A percentile compares a stretch with the other conserved stretches of the same genome.
phyloP scores from a whole-genome alignment of 2,888 invertebrate species.

The Trissolcus japonicus region DNA sequence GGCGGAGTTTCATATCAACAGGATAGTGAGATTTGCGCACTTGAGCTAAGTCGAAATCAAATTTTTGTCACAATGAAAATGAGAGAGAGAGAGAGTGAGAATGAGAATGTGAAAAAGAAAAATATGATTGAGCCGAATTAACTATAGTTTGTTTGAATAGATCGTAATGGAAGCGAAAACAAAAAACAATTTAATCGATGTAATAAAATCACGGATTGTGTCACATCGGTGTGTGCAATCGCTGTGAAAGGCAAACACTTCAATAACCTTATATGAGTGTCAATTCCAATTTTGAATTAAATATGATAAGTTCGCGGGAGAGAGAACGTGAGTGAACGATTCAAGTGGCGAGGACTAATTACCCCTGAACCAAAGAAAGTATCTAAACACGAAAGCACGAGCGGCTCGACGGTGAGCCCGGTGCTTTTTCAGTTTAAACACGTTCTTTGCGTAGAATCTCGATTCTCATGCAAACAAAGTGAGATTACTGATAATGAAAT shows the following conservation, averaged over 20 bases:
- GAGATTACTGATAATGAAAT: constrained; percentile 78
- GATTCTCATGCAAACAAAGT: constrained; percentile 78
- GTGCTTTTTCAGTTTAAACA: constrained; percentile 66
- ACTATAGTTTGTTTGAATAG: constrained; percentile 23
- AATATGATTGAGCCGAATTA: constrained; percentile 27
- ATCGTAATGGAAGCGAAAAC: too few species aligned
- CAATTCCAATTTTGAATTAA: constrained; percentile 75
- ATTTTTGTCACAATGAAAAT: constrained; percentile 3
- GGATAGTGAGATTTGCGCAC: constrained; percentile 44
- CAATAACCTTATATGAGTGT: constrained; percentile 75
- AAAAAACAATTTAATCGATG: neutral
- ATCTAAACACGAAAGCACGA: constrained; percentile 47
- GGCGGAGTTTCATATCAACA: constrained; percentile 44
- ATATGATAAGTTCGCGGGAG: constrained; percentile 71
- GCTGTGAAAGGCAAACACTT: constrained; percentile 71
- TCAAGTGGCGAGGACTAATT: constrained; percentile 55
- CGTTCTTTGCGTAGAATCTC: constrained; percentile 63
- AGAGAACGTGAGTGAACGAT: constrained; percentile 58
- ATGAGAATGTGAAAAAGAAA: neutral
- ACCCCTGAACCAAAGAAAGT: constrained; percentile 57
- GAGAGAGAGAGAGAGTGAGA: constrained; percentile 5
- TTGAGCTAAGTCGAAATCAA: constrained; percentile 5
- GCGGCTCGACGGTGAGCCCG: neutral
- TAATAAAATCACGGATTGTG: constrained; percentile 59
- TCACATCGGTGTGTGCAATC: constrained; percentile 72